phyloP scores from a whole-genome alignment of 2,113 vertebrate species.

The Nesoenas mayeri region DNA sequence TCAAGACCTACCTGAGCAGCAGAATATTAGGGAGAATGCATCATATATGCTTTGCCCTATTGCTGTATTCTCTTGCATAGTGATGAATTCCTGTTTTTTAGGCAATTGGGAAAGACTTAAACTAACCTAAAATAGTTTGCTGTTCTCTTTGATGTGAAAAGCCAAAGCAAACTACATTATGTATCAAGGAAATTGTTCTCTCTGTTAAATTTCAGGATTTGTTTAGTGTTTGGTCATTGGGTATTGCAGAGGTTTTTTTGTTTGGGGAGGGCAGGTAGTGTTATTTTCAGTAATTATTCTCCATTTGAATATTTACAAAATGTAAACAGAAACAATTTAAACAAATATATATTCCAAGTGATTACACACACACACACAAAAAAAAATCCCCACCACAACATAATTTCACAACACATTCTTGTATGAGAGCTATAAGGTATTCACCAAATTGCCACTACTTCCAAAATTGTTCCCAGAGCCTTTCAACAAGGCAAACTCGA shows the following conservation, averaged over 20 bases:
- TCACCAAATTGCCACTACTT: background rate
- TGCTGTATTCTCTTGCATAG: background rate
- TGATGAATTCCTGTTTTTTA: background rate
- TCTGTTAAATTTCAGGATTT: background rate
- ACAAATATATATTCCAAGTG: background rate
- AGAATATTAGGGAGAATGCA: background rate
- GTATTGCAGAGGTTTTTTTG: background rate
- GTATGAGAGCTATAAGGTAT: background rate
- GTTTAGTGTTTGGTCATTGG: too few relatives aligned
- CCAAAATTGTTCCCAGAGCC: background rate
- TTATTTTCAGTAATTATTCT: background rate
- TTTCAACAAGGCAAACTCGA: background rate
- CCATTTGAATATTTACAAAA: background rate
- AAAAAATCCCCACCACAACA: background rate
- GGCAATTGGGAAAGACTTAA: background rate
- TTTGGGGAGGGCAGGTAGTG: background rate
- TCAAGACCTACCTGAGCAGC: background rate
- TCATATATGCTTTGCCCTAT: accelerated
- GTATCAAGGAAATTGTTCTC: background rate
- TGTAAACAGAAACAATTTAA: background rate
- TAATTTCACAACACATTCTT: background rate
- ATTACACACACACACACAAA: background rate
- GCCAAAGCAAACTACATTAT: background rate
- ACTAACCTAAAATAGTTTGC: background rate
- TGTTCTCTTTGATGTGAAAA: background rate